These are phyloP conservation scores for Arion vulgaris DNA, from an alignment of 1,140 invertebrate genomes.

Conservation along the genomic window DNA sequence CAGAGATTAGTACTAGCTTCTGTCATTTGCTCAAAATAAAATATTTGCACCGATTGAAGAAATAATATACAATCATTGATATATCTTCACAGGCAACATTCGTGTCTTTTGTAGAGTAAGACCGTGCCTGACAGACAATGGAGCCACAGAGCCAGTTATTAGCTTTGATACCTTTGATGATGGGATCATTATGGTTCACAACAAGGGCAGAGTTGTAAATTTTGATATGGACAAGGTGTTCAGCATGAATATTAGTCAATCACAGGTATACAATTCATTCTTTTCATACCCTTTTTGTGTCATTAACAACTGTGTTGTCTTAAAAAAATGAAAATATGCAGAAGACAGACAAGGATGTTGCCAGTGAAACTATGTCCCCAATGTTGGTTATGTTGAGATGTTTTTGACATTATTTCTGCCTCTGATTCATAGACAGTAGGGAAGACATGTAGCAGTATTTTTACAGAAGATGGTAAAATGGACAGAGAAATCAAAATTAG, in stretches of 20 bases:
- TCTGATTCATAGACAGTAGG: too few species aligned
- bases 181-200: conserved; percentile 58
- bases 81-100: conserved; percentile 83
- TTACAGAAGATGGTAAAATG: too few species aligned
- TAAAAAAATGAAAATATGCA: not conserved
- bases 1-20: too few species aligned
- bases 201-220: conserved; percentile 60
- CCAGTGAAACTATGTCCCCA: too few species aligned
- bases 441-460: too few species aligned
- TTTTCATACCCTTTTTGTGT: not conserved
- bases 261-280: conserved; percentile 51
- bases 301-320: not conserved
- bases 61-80: too few species aligned
- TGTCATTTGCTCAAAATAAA: too few species aligned
- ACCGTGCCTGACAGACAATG: conserved; percentile 74
- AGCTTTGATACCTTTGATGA: conserved; percentile 62
- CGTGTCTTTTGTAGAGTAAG: conserved; percentile 88
- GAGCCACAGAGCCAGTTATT: conserved; percentile 67
- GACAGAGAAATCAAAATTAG: too few species aligned
- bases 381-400: too few species aligned
- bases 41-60: too few species aligned
- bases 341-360: too few species aligned
- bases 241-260: conserved; percentile 53
- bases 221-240: conserved; percentile 70
- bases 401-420: too few species aligned